Percentiles rank a stretch among this genome's conserved stretches.
Conservation (phyloP, 2,797 vertebrate genomes). For the Cuniculus paca region DNA sequence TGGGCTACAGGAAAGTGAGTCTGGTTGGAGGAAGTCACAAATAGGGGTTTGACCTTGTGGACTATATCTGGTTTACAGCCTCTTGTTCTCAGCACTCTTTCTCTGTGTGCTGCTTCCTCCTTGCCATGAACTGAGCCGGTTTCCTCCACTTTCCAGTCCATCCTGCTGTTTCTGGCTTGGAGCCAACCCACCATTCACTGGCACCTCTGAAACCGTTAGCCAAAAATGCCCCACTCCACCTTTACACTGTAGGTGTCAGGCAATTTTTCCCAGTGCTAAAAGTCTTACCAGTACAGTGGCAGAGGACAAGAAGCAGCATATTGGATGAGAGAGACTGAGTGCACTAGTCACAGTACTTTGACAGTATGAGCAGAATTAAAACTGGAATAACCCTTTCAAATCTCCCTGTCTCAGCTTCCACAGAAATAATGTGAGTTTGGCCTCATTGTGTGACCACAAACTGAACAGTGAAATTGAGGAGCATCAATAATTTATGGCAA, state of each 20-base stretch:
- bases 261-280: background rate
- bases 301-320: background rate
- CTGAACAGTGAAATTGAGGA: background rate
- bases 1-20: background rate
- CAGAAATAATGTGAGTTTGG: rapidly evolving
- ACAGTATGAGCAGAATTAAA: background rate
- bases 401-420: background rate
- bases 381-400: background rate
- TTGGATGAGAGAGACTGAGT: background rate
- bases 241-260: background rate
- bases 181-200: background rate
- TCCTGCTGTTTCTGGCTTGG: background rate
- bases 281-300: background rate
- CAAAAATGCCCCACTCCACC: background rate
- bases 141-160: background rate
- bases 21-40: background rate
- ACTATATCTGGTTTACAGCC: background rate
- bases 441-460: background rate
- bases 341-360: background rate
- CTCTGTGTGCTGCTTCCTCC: background rate
- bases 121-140: background rate
- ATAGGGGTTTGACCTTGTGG: background rate
- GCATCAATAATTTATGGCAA: background rate
- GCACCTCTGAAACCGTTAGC: background rate
- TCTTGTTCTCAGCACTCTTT: background rate